Percentiles rank a stretch among this genome's conserved stretches.
Conservation (phyloP, 92 coral and sea anemone species). For the Siderastrea radians region DNA sequence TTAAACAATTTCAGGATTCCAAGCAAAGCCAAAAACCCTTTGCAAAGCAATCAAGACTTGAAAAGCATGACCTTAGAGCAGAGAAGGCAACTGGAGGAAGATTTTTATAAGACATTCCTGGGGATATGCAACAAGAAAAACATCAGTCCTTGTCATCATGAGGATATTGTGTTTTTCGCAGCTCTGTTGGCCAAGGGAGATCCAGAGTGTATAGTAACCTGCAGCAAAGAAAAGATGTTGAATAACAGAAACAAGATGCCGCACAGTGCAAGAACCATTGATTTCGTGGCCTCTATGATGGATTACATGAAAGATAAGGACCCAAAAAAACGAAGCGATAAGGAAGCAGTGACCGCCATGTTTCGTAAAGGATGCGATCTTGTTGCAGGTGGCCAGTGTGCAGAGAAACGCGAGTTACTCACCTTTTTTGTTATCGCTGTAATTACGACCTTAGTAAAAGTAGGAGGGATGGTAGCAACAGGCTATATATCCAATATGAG, state of each 20-base stretch:
- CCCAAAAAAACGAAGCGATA: background rate
- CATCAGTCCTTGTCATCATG: conserved; percentile 13
- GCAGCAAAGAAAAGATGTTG: conserved; percentile 33
- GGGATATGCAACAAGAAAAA: conserved; percentile 21
- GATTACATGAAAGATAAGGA: background rate
- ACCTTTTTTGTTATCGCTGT: background rate
- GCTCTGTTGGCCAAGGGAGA: conserved; percentile 29
- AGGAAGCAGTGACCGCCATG: background rate
- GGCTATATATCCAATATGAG: conserved; percentile 9
- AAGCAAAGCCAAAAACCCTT: conserved; percentile 1
- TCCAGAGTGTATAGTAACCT: conserved; percentile 18
- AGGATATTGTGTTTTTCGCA: conserved; percentile 19
- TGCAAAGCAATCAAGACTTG: background rate
- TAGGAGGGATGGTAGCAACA: conserved; percentile 19
- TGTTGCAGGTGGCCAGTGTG: conserved; percentile 25
- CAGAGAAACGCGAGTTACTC: conserved; percentile 32
- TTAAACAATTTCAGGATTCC: conserved; percentile 6
- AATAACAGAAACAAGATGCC: conserved; percentile 15
- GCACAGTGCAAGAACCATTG: conserved; percentile 1
- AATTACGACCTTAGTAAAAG: conserved; percentile 12
- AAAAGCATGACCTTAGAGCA: background rate
- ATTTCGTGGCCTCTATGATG: conserved; percentile 14
- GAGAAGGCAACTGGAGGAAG: conserved; percentile 11
- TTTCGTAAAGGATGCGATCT: conserved; percentile 20
- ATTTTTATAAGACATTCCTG: conserved; percentile 10